phyloP scores from a whole-genome alignment of 1,140 invertebrate genomes.

The Harlomillsia oculata region DNA sequence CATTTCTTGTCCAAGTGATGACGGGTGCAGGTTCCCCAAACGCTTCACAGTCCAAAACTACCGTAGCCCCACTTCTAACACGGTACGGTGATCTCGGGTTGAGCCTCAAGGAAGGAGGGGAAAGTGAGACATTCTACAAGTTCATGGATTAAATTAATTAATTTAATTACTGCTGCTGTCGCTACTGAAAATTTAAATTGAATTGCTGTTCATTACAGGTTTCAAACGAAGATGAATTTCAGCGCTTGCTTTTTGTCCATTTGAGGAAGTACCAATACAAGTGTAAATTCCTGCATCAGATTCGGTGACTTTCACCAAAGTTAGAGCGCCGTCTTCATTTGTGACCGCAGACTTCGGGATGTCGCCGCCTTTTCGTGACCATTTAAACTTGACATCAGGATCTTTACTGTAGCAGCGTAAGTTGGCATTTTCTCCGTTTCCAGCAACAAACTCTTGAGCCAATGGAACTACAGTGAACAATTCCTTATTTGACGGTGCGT shows the following conservation, averaged over 20 bases:
- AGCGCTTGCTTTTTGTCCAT: constrained; percentile 39
- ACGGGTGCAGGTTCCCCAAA: constrained; percentile 62
- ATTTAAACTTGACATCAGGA: constrained; percentile 46
- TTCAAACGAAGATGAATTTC: constrained; percentile 42
- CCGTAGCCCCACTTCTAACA: constrained; percentile 50
- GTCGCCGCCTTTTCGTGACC: constrained; percentile 65
- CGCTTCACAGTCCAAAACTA: constrained; percentile 60
- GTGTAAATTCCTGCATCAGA: constrained; percentile 78
- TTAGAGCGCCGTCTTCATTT: constrained; percentile 51
- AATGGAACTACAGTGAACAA: neutral
- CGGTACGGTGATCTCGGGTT: constrained; percentile 44
- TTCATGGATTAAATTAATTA: neutral
- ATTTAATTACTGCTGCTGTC: neutral
- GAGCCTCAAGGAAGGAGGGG: constrained; percentile 50
- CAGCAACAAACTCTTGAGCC: neutral
- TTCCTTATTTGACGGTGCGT: no score
- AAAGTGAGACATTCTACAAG: constrained; percentile 48
- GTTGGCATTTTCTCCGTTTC: constrained; percentile 18
- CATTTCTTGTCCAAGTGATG: constrained; percentile 56
- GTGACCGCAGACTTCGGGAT: constrained; percentile 62
- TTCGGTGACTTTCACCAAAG: constrained; percentile 61
- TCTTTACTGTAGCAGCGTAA: constrained; percentile 5
- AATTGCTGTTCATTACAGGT: constrained; percentile 15
- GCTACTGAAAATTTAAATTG: no score
- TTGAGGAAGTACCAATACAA: constrained; percentile 57